Evolutionary conservation across 1,140 invertebrate species (phyloP).

Genomic region (Muscidifurax raptorellus): DNA sequence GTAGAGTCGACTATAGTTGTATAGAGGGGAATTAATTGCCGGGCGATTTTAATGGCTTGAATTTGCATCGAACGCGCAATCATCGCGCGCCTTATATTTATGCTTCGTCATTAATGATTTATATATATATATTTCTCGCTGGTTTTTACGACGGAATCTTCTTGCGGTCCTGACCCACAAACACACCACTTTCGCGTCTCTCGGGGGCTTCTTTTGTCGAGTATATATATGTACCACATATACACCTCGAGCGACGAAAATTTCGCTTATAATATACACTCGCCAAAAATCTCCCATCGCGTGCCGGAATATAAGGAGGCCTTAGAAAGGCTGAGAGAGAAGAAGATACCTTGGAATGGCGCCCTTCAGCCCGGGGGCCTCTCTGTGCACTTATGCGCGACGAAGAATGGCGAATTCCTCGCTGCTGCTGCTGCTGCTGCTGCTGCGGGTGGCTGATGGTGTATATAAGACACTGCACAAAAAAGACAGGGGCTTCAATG

Average conservation of each 20-base stretch:
- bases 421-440: background rate
- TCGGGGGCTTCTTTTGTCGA: background rate
- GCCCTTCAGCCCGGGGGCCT: background rate
- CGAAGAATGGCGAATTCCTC: constrained; percentile 29
- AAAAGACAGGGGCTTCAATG: background rate
- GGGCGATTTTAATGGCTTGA: background rate
- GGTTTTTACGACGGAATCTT: too few relatives aligned
- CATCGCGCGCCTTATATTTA: too few relatives aligned
- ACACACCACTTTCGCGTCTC: background rate
- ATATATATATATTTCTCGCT: too few relatives aligned
- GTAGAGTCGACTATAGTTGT: constrained; percentile 15
- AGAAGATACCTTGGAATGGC: background rate
- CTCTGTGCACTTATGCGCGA: background rate
- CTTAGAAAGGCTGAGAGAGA: background rate
- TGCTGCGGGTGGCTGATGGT: background rate
- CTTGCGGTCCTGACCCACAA: background rate
- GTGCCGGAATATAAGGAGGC: background rate
- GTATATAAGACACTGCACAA: background rate
- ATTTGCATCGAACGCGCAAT: too few relatives aligned
- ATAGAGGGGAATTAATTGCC: constrained; percentile 8
- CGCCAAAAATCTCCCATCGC: constrained; percentile 15
- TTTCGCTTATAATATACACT: background rate
- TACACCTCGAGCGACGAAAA: background rate
- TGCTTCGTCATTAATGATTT: too few relatives aligned
- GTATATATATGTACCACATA: too few relatives aligned